phyloP scores from a whole-genome alignment of 2,113 vertebrate genomes.

The Oceanites oceanicus region DNA sequence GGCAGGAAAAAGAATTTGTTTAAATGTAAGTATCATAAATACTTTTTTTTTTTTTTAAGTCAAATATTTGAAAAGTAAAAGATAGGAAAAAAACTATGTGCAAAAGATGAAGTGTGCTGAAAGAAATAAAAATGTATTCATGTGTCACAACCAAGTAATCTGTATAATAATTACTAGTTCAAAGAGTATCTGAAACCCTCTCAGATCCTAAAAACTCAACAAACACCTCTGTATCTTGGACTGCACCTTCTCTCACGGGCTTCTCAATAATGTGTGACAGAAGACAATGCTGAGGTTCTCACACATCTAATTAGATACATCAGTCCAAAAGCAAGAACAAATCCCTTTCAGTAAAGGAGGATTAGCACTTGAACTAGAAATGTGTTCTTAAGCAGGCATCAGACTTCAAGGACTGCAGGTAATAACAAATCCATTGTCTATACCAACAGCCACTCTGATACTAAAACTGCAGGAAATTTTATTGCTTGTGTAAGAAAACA shows the following conservation, averaged over 20 bases:
- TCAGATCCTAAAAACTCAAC: neutral
- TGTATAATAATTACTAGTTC: neutral
- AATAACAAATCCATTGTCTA: neutral
- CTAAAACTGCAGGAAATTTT: neutral
- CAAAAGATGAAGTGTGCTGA: neutral
- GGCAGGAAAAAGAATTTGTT: neutral
- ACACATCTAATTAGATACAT: accelerated
- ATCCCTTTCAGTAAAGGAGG: neutral
- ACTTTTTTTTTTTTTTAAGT: neutral
- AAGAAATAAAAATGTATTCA: neutral
- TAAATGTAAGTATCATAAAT: neutral
- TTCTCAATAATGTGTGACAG: neutral
- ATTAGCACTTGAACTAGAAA: neutral
- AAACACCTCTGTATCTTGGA: neutral
- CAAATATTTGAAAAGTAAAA: neutral
- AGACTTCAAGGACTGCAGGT: neutral
- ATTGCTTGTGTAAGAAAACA: neutral
- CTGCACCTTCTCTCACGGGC: neutral
- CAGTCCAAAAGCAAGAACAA: neutral
- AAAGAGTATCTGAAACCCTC: neutral
- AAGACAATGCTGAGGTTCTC: neutral
- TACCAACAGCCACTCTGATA: neutral
- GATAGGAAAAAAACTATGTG: accelerated
- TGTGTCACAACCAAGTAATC: neutral
- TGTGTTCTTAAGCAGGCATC: neutral